Evolutionary conservation across 2,797 vertebrate species (phyloP).

Genomic region (Tiaroga cobitis): DNA sequence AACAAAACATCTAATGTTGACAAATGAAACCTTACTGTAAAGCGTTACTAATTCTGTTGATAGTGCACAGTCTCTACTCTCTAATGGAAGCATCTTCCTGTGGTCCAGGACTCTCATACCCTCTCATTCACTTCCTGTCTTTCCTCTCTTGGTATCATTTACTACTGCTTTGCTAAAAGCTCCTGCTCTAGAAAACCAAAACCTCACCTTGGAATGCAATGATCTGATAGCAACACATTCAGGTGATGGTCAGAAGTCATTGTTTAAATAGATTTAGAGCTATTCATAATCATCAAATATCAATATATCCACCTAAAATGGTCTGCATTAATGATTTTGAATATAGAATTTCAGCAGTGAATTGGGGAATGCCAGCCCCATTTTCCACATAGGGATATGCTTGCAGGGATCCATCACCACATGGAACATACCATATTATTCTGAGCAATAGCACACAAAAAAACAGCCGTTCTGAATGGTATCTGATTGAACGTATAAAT

Average conservation of each 20-base stretch:
- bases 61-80: not conserved
- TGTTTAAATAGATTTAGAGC: not conserved
- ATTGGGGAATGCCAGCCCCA: constrained; percentile 15
- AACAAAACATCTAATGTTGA: not conserved
- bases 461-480: not conserved
- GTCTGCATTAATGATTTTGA: not conserved
- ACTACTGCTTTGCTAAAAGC: constrained; percentile 55
- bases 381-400: constrained; percentile 21
- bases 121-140: constrained; percentile 45
- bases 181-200: constrained; percentile 55
- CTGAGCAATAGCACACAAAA: constrained; percentile 9
- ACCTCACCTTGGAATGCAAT: constrained; percentile 53
- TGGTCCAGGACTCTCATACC: constrained; percentile 23
- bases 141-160: constrained; percentile 46
- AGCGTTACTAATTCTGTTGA: not conserved
- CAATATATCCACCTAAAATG: not conserved
- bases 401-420: constrained; percentile 5
- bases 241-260: not conserved
- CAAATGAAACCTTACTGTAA: not conserved
- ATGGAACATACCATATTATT: constrained; percentile 7
- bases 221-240: constrained; percentile 38
- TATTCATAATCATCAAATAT: not conserved
- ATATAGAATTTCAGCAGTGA: constrained; percentile 12
- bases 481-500: not conserved
- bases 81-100: constrained; percentile 23